Evolutionary conservation across 1,140 invertebrate genomes (phyloP).

Genomic region (Heliothis virescens): DNA sequence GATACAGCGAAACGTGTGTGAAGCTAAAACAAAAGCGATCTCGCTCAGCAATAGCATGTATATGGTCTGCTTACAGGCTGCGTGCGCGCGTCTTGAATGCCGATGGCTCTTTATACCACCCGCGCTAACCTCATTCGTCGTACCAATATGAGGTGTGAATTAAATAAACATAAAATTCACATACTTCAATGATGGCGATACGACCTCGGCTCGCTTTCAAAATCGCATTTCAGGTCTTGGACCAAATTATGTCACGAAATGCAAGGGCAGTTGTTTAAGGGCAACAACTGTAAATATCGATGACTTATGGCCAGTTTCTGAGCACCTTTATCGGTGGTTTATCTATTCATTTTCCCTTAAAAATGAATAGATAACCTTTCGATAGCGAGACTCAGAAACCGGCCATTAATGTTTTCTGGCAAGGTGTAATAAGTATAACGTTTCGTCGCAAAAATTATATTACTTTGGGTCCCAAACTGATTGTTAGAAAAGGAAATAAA

Average conservation of each 20-base stretch:
- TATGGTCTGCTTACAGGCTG: constrained; percentile 68
- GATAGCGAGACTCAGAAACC: too few relatives aligned
- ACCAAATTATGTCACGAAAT: constrained; percentile 23
- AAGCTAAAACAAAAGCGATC: constrained; percentile 50
- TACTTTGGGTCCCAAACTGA: too few relatives aligned
- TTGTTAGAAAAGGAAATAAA: too few relatives aligned
- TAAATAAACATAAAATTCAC: constrained; percentile 50
- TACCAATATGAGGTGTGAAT: constrained; percentile 50
- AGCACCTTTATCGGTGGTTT: too few relatives aligned
- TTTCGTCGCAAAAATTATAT: too few relatives aligned
- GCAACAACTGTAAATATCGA: not conserved
- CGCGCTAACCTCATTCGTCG: constrained; percentile 41
- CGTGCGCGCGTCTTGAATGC: constrained; percentile 59
- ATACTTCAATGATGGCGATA: constrained; percentile 18
- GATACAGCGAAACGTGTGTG: constrained; percentile 26
- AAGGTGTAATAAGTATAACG: too few relatives aligned
- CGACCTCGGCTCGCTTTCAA: constrained; percentile 49
- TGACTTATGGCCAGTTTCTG: too few relatives aligned
- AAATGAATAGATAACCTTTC: too few relatives aligned
- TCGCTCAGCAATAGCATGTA: constrained; percentile 59
- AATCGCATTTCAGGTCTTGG: constrained; percentile 21
- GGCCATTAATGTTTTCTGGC: too few relatives aligned
- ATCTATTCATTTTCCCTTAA: too few relatives aligned
- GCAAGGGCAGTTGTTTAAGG: constrained; percentile 13
- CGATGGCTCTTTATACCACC: constrained; percentile 54